A percentile compares a stretch with the other conserved stretches of the same genome.
Evolutionary conservation across 2,797 vertebrate genomes (phyloP).

Genomic region (Acanthopagrus latus): DNA sequence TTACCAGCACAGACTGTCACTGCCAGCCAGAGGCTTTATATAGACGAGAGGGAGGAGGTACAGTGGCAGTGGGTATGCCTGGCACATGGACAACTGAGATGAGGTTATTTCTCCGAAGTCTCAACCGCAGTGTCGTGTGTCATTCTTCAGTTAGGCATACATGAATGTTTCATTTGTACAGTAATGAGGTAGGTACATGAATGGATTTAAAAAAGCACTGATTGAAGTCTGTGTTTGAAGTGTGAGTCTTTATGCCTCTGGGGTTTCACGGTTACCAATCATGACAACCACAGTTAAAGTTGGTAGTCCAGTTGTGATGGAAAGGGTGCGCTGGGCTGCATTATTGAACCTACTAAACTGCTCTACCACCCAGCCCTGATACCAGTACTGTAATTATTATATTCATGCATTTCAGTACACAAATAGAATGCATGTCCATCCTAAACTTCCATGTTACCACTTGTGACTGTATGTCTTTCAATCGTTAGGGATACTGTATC

Average conservation of each 20-base stretch:
- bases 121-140: conserved; percentile 37
- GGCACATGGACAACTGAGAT: conserved; percentile 43
- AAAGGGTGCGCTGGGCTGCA: too few species aligned
- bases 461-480: conserved; percentile 52
- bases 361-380: too few species aligned
- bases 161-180: background rate
- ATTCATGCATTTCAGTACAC: background rate
- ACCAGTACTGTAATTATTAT: background rate
- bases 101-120: conserved; percentile 30
- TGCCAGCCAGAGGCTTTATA: conserved; percentile 71
- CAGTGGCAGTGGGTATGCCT: conserved; percentile 44
- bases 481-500: conserved; percentile 51
- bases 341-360: too few species aligned
- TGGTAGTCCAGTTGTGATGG: too few species aligned
- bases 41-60: conserved; percentile 62
- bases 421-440: too few species aligned
- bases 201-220: too few species aligned
- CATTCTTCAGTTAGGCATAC: background rate
- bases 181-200: background rate
- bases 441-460: conserved; percentile 11
- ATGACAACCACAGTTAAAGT: too few species aligned
- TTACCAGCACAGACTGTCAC: conserved; percentile 39
- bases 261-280: too few species aligned
- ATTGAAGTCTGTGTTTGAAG: too few species aligned
- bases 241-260: too few species aligned